Base-by-base conservation (phyloP, 2,888 invertebrate species). In the Folsomia manolachei region DNA sequence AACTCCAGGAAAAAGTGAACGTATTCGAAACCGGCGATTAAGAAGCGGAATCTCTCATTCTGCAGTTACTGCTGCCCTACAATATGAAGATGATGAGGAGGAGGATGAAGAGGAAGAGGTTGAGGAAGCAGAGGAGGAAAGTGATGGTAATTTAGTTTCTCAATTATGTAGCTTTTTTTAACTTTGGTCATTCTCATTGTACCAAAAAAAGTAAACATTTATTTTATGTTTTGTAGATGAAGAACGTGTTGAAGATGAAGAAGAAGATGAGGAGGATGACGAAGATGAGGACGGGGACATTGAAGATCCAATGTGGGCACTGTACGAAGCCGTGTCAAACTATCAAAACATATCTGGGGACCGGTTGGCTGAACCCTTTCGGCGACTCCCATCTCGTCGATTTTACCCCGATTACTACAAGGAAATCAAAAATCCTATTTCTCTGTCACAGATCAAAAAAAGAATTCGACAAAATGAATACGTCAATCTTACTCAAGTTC, bases 371-470 rank as follows among this genome's bases (percentile, higher is more conserved):
- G 95, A 97, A 82, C 94, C 96, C 0, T 94, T 56, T 56, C 7
- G 56, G n/a, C 93, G 93, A 82, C 86, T 99, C 71, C 98, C 98
- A 0, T 94, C 93, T 7, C 91, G 90, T 63, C 87, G 95, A 71
- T 91, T 91, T 78, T 97, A 98, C 85, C 95, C 97, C 0, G 98
- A 98, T 85, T 99, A 99, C 84, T 99, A 97, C 85, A 93, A 93
- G 81, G 94, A 96, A 83, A 98, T 99, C 68, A 94, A 95, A 83
- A 93, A 93, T 82, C 98, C 99, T 0, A 91, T 99, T 80, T 97
- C 97, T 0, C 85, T 99, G 82, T 90, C 92, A 80, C 95, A 97
- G 86, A 97, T 99, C 74, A 66, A 72, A 39, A 60, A 72, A 2
- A 74, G 75, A 72, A 82, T 83, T 7, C 78, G 87, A 81, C 90